Evolutionary conservation across 2,113 vertebrate species (phyloP), one percentile per base, ranked within the genome.

Genomic region (Pterocles gutturalis): DNA sequence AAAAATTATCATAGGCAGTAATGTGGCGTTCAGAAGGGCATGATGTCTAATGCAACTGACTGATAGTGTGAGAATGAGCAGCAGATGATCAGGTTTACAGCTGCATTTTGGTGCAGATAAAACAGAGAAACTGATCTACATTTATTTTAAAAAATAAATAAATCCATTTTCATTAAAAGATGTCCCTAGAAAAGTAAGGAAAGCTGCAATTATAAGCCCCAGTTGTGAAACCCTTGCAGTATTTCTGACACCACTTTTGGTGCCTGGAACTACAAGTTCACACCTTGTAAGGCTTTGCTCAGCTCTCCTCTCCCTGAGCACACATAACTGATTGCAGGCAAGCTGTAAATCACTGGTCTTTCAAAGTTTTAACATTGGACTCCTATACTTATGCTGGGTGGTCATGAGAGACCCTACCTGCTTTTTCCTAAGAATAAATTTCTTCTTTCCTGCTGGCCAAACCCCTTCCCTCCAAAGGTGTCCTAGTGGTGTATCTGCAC

Each of bases 251-350:
- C 4, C 7, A 3, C 3, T 72, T 87, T n/a, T 46, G 25, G 31
- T 62, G 24, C 43, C 54, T 57, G 18, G 24, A 73, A 48, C 48
- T 62, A 13, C 26, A 83, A 26, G 45, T 48, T 71, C 45, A 51
- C 28, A 34, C 6, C 7, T 87, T 2, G 0, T 7, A 67, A n/a
- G 13, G 33, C 34, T 75, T 54, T 2, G 1, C 41, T 62, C 65
- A 57, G 38, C 31, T 61, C n/a, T 72, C 34, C 48, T 60, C 49
- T 72, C 38, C 20, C 34, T 33, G 25, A 64, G 53, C 2, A 3
- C 1, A 1, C 0, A 0, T 24, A 48, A 11, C 29, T 19, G 17
- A 25, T 4, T 48, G 38, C 49, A 64, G 36, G 4, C 2, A 1
- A 64, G 18, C n/a, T 41, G 22, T 46, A 64, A 71, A 66, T 24